Evolutionary conservation across 1,140 invertebrate genomes (phyloP), one percentile per base, ranked within the genome.

Genomic region (Aphaenogaster rudis): DNA sequence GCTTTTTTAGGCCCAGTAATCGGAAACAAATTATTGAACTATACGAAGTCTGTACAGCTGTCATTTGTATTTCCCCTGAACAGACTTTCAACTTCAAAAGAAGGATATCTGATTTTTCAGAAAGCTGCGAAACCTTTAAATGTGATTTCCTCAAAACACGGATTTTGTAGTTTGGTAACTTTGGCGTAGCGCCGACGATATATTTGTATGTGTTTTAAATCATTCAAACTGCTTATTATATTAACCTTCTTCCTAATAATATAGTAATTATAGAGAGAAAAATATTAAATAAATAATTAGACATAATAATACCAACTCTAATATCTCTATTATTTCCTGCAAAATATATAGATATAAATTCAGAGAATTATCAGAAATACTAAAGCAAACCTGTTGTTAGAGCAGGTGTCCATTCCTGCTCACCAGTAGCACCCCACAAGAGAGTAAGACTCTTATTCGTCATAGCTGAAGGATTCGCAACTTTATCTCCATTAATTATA

Each of bases 391-490:
- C 98, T 95, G 98, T 99, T 4, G 98, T 99, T 48, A 99, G 96
- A 33, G 98, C 98, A n/a, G 98, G 98, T 7, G 98, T 99, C 98
- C 98, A 99, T 94, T 99, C 98, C 94, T 99, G 98, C 95, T 99
- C 98, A 28, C 98, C 98, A 6, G 98, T 99, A 3, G 98, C 98
- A 66, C 98, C 98, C 98, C 98, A 99, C 9, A 98, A 95, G 42
- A 98, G 95, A 0, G 98, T 98, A 52, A 98, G 95, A 80, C 97
- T 96, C 88, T 97, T 97, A 52, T 94, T 95, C 9, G 92, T 93
- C 50, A 93, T 93, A 63, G 88, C 77, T 57, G 77, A 88, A 21
- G 74, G 66, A 89, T 93, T 87, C 71, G 84, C 86, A 90, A 33
- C 82, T 90, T 94, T 95, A 52, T 95, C 94, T 13, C 90, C 82